phyloP scores from a whole-genome alignment of 2,888 invertebrate genomes.

The Caenorhabditis sp. region DNA sequence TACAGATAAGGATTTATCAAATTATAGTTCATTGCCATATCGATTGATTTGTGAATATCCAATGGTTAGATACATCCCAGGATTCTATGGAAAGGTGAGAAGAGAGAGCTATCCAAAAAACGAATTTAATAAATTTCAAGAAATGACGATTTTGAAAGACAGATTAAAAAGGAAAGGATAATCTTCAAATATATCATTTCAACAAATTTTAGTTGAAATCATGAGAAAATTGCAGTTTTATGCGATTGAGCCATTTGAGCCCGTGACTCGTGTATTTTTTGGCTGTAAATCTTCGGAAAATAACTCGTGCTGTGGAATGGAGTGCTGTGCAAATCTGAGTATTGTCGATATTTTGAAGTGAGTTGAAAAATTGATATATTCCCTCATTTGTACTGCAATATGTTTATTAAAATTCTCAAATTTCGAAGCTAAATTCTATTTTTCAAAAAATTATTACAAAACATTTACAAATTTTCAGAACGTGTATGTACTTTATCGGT shows the following conservation, averaged over 20 bases:
- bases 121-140: neutral
- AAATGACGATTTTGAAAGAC: neutral
- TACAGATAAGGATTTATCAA: neutral
- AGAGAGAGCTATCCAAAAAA: too few relatives aligned
- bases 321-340: neutral
- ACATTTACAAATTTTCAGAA: slow-evolving; percentile 28
- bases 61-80: neutral
- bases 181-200: too few relatives aligned
- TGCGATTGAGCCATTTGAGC: neutral
- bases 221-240: neutral
- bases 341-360: slow-evolving; percentile 4
- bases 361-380: neutral
- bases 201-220: too few relatives aligned
- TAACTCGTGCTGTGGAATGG: neutral
- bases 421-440: too few relatives aligned
- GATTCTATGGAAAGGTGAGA: neutral
- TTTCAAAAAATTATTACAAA: too few relatives aligned
- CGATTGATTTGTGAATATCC: neutral
- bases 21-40: neutral
- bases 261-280: neutral
- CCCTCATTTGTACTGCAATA: too few relatives aligned
- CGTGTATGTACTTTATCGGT: slow-evolving; percentile 5
- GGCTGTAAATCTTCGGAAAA: neutral
- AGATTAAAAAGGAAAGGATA: too few relatives aligned
- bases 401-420: slow-evolving; percentile 14